Evolutionary conservation across 2,113 vertebrate genomes (phyloP).

Genomic region (Macquaria ambigua): DNA sequence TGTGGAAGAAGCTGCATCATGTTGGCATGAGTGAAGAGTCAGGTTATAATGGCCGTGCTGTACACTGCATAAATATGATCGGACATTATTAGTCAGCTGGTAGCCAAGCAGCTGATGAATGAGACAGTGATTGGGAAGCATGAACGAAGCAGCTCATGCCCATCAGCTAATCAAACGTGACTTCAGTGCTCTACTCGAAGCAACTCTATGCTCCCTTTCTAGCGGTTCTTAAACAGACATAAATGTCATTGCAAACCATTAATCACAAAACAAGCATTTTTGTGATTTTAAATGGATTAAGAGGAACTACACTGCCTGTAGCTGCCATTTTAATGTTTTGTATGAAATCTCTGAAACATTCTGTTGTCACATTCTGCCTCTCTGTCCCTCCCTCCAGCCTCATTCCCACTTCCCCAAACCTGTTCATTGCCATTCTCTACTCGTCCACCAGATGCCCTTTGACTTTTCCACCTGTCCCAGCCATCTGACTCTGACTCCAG

Average conservation of each 20-base stretch:
- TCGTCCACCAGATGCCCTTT: too few relatives aligned
- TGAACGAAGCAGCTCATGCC: neutral
- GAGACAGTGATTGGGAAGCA: neutral
- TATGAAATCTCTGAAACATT: neutral
- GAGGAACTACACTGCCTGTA: neutral
- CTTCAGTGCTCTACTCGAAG: neutral
- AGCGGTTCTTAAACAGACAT: neutral
- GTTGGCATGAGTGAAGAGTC: too few relatives aligned
- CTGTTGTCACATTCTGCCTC: neutral
- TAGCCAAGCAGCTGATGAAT: neutral
- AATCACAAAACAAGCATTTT: neutral
- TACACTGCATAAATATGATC: neutral
- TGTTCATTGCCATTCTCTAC: too few relatives aligned
- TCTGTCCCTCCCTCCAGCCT: too few relatives aligned
- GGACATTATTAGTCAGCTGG: neutral
- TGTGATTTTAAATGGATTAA: neutral
- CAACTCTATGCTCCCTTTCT: neutral
- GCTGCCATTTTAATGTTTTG: neutral
- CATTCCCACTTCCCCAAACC: too few relatives aligned
- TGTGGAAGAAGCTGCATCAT: too few relatives aligned
- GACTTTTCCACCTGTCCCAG: too few relatives aligned
- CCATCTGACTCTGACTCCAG: too few relatives aligned
- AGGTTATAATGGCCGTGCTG: too few relatives aligned
- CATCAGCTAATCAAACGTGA: neutral
- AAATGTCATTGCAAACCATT: neutral